These are phyloP conservation scores for Cyanocitta stelleri DNA, from an alignment of 2,113 vertebrate genomes.

Conservation along the genomic window DNA sequence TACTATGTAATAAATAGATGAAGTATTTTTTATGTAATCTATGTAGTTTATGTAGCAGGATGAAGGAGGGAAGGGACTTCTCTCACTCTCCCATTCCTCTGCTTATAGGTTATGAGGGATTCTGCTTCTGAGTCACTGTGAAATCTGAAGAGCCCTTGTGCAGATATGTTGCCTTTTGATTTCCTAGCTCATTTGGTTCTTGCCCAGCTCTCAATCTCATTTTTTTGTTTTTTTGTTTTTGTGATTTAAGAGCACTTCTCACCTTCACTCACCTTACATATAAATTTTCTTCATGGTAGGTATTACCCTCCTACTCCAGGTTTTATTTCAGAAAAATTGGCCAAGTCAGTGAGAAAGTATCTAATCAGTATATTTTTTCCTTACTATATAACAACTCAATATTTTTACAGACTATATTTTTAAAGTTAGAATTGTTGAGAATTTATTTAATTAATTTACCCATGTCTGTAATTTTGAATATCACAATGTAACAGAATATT, in stretches of 20 bases:
- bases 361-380: neutral
- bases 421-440: neutral
- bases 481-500: neutral
- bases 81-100: neutral
- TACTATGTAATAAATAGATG: neutral
- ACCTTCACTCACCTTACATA: neutral
- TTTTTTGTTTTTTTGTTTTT: neutral
- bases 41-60: neutral
- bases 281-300: neutral
- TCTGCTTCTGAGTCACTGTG: neutral
- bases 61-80: neutral
- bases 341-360: neutral
- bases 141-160: neutral
- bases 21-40: neutral
- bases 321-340: neutral
- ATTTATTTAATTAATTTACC: neutral
- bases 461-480: neutral
- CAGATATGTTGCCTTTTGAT: neutral
- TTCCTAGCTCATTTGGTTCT: neutral
- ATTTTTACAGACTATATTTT: neutral
- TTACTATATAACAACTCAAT: neutral
- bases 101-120: neutral
- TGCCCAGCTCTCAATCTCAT: neutral
- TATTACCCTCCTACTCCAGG: neutral
- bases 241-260: neutral